phyloP scores from a whole-genome alignment of 2,888 invertebrate species.

The Drosophila austrosaltans region DNA sequence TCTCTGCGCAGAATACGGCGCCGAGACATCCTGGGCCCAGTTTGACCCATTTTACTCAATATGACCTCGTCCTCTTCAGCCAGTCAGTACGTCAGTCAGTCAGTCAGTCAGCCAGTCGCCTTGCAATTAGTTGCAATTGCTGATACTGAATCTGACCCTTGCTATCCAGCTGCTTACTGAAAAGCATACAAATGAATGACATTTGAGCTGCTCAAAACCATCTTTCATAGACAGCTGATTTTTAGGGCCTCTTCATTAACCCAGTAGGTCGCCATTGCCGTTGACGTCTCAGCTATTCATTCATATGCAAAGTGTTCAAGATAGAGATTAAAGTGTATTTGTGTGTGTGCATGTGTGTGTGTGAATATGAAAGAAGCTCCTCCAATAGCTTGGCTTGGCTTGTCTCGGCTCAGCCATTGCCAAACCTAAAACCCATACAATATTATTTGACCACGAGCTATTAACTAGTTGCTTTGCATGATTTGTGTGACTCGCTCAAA shows the following conservation, averaged over 20 bases:
- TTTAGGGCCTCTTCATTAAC: not conserved
- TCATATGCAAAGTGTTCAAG: constrained; percentile 36
- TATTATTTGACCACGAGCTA: constrained; percentile 40
- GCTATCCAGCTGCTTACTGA: constrained; percentile 9
- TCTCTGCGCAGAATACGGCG: constrained; percentile 49
- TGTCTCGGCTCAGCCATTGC: constrained; percentile 14
- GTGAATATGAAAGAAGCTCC: constrained; percentile 14
- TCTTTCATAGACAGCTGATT: constrained; percentile 26
- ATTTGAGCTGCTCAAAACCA: constrained; percentile 25
- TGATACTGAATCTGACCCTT: constrained; percentile 32
- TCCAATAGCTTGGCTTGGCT: not conserved
- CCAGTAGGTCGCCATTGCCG: constrained; percentile 30
- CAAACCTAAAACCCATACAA: constrained; percentile 34
- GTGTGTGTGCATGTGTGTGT: constrained; percentile 10
- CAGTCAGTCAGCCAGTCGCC: constrained; percentile 13
- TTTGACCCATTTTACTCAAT: constrained; percentile 54
- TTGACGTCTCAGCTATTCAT: constrained; percentile 15
- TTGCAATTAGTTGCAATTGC: constrained; percentile 46
- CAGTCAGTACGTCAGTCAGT: not conserved
- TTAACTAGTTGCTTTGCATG: constrained; percentile 56
- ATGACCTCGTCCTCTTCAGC: constrained; percentile 45
- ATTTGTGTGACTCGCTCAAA: constrained; percentile 52
- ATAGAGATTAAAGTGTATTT: constrained; percentile 31
- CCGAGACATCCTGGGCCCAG: constrained; percentile 44
- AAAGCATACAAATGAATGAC: constrained; percentile 35